Base-by-base conservation (phyloP, 2,888 invertebrate species). In the Brachypalpus laphriformis region DNA sequence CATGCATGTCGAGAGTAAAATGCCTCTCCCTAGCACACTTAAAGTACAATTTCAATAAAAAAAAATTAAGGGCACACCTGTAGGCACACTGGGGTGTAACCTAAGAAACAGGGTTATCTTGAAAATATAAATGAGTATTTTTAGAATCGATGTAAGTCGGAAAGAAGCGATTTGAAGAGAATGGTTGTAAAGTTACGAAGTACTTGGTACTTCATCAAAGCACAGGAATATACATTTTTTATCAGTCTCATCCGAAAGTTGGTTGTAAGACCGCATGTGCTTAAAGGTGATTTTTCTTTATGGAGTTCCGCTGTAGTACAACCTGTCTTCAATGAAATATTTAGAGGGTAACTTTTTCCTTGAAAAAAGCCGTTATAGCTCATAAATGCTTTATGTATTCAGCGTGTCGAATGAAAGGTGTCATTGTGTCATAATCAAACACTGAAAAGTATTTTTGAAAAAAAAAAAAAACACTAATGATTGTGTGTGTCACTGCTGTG, bases 51-150 rank as follows among this genome's bases (percentile, higher is more conserved):
- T 1, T 20, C 57, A 25, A 54, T 14, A 31, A 31, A 28, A 31
- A 47, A 9, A 18, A 20, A 47, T 20, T 11, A 25, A 6, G 25
- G 40, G 9, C 31, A 34, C 25, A 31, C 61, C 61, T 16, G 16
- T 8, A 20, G 47, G 34, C 34, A 49, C 14, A 34, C 9, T 11
- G 2, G 28, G 18, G 18, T 14, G 34, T 49, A 31, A 34, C 34
- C 34, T 14, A 49, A 65, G 51, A 40, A 25, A 40, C 14, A 11
- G 20, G 34, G 45, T 70, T 51, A 28, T 40, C 54, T 18, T 54
- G 20, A 45, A 42, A 28, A 54, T 31, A 56, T 54, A n/a, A n/a
- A 40, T 42, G 51, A 9, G 42, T 72, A 74, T 74, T 74, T 65
- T 74, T 56, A 56, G 63, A 74, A 54, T 54, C 54, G 20, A 54